phyloP scores from a whole-genome alignment of 2,888 invertebrate species.

The Germaria angustata region DNA sequence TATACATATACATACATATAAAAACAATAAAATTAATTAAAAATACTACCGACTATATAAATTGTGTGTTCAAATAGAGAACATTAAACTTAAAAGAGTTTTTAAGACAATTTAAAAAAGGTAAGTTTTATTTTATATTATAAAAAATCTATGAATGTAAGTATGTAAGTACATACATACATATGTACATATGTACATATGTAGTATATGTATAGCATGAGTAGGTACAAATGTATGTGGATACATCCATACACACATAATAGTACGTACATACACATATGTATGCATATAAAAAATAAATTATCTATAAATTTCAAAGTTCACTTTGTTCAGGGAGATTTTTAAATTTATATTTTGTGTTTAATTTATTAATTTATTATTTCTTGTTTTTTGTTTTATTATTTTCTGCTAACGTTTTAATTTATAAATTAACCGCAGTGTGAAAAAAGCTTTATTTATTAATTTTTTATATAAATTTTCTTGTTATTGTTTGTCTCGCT shows the following conservation, averaged over 20 bases:
- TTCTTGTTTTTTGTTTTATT: conserved; percentile 24
- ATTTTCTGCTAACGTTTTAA: conserved; percentile 55
- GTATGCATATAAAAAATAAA: conserved; percentile 9
- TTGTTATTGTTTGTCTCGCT: conserved; percentile 54
- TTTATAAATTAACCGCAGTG: conserved; percentile 62
- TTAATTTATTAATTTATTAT: conserved; percentile 40
- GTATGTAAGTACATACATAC: too few relatives aligned
- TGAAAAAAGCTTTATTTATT: conserved; percentile 44
- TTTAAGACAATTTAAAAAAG: conserved; percentile 26
- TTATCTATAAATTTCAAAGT: conserved; percentile 55
- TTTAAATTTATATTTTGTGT: conserved; percentile 1
- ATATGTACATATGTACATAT: not conserved
- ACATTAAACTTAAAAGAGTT: not conserved
- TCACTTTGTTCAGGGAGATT: conserved; percentile 25
- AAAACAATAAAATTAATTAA: conserved; percentile 40
- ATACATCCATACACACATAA: too few relatives aligned
- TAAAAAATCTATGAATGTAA: not conserved
- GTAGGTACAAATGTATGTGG: too few relatives aligned
- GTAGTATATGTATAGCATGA: too few relatives aligned
- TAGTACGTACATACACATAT: not conserved
- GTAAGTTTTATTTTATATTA: conserved; percentile 39
- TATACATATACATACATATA: not conserved
- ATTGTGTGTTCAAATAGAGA: conserved; percentile 8
- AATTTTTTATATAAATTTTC: conserved; percentile 48
- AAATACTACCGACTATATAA: conserved; percentile 21